These are phyloP conservation scores for Cristatella mucedo DNA, from an alignment of 2,888 invertebrate species.

Conservation along the genomic window DNA sequence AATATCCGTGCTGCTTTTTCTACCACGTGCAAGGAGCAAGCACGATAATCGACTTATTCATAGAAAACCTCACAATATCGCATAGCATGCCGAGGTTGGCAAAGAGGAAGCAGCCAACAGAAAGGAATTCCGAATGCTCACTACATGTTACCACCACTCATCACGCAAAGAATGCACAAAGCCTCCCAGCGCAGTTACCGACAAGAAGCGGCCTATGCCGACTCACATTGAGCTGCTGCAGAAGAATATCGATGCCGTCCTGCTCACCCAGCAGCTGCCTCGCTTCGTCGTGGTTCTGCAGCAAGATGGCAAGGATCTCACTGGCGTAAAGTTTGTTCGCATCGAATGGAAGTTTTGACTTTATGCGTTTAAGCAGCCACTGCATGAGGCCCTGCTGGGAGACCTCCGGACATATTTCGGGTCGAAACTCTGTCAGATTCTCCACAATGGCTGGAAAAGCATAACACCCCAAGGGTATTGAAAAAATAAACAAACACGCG, in stretches of 20 bases:
- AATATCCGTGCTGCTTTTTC: too few relatives aligned
- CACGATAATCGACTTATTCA: too few relatives aligned
- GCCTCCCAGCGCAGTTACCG: too few relatives aligned
- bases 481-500: neutral
- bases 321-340: constrained; percentile 85
- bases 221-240: constrained; percentile 76
- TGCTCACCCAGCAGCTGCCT: constrained; percentile 59
- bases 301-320: constrained; percentile 81
- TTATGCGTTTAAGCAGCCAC: constrained; percentile 75
- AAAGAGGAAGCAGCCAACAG: too few relatives aligned
- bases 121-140: too few relatives aligned
- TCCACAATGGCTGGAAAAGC: constrained; percentile 63
- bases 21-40: too few relatives aligned
- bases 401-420: constrained; percentile 65
- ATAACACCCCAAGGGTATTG: too few relatives aligned
- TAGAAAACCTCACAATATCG: too few relatives aligned
- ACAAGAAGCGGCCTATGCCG: too few relatives aligned
- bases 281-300: constrained; percentile 61
- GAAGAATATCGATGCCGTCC: constrained; percentile 84
- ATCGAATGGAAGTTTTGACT: constrained; percentile 73
- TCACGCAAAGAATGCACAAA: too few relatives aligned
- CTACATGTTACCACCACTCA: too few relatives aligned
- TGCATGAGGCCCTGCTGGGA: constrained; percentile 74
- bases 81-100: too few relatives aligned
- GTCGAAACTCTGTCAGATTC: constrained; percentile 77